Base-by-base conservation (phyloP, 1,140 invertebrate genomes). In the Trichoplusia ni region DNA sequence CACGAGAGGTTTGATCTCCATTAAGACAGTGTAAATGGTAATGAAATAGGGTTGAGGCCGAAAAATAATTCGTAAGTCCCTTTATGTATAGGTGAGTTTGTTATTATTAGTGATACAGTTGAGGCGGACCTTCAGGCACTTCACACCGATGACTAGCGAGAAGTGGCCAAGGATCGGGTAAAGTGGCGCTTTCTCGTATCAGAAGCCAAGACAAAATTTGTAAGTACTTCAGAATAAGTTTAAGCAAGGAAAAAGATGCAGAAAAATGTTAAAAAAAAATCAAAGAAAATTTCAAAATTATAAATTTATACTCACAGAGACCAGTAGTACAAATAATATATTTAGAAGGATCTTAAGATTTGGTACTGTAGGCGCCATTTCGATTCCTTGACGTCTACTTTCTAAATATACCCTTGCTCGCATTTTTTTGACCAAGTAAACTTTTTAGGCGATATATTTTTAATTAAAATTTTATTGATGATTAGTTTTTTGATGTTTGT, bases 401-500 rank as follows among this genome's bases (percentile, higher is more conserved):
- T 37, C 21, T 31, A 37, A 61, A 37, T 61, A 18, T 47, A 40
- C 29, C 14, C 18, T 38, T 35, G 27, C 23, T 29, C 37, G 19
- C 38, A 53, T 56, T 38, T 6, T 23, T 13, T 31, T 40, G 11
- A 33, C n/a, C 11, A 60, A 64, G 44, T 69, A 25, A 47, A 49
- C 16, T 64, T 49, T 11, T 4, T 27, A 63, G 49, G 61, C 19
- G 56, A 59, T 49, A 37, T 53, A 38, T 37, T 40, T 59, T 64
- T 64, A 66, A 66, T 66, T 42, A 51, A 27, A 25, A 38, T 49
- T 29, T 49, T 18, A 1, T 13, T 27, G 4, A 49, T 8, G 9
- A 23, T 46, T 33, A 19, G 4, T 51, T 51, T 11, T 51, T 46
- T 40, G 13, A 27, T 16, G 5, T 25, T 54, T 38, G 23, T 27